Evolutionary conservation across 2,888 invertebrate genomes (phyloP).

Genomic region (Drosophila koepferae): DNA sequence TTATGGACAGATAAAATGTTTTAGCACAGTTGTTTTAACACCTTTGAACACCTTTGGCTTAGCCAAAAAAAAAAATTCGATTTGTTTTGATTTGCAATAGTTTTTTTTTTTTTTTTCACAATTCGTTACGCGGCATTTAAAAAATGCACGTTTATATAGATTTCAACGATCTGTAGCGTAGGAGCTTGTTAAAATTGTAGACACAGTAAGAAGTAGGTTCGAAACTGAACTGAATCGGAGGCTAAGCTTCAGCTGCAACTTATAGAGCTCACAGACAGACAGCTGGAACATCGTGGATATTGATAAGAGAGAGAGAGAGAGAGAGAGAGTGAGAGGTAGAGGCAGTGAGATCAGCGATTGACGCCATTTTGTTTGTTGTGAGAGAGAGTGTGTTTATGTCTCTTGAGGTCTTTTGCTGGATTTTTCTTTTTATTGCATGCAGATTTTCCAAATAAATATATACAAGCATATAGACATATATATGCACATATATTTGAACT

Average conservation of each 20-base stretch:
- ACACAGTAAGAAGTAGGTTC: constrained; percentile 55
- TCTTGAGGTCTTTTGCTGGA: constrained; percentile 16
- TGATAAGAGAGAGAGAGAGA: constrained; percentile 39
- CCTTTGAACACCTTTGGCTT: neutral
- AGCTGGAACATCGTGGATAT: neutral
- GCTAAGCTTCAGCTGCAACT: constrained; percentile 39
- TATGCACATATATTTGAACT: constrained; percentile 12
- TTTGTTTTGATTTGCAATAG: neutral
- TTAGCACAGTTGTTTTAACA: neutral
- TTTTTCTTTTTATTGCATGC: constrained; percentile 31
- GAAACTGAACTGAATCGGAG: constrained; percentile 62
- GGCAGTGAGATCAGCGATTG: constrained; percentile 37
- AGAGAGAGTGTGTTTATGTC: constrained; percentile 2
- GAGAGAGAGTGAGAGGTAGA: neutral
- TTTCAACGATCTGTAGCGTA: constrained; percentile 34
- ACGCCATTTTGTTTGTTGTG: constrained; percentile 56
- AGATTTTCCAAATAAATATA: constrained; percentile 20
- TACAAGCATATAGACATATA: neutral
- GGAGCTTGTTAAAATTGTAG: constrained; percentile 9
- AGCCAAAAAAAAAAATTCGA: neutral
- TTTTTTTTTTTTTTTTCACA: constrained; percentile 30
- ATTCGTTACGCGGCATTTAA: constrained; percentile 31
- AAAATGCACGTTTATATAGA: constrained; percentile 31
- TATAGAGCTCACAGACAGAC: constrained; percentile 54
- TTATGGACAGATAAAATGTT: too few relatives aligned